These are phyloP conservation scores for Melanotus villosus DNA, from an alignment of 2,888 invertebrate genomes.

Conservation along the genomic window DNA sequence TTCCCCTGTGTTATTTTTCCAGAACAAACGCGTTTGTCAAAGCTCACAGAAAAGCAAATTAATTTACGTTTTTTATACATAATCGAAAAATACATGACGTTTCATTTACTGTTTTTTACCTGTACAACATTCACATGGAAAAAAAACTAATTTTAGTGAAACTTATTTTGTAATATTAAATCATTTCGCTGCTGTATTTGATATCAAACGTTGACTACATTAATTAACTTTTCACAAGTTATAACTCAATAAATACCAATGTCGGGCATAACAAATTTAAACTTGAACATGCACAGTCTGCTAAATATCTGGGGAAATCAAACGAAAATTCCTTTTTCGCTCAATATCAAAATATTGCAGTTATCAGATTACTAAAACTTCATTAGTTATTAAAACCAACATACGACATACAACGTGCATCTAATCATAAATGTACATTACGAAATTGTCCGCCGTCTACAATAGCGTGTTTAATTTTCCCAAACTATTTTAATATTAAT, in stretches of 20 bases:
- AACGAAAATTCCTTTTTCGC: neutral
- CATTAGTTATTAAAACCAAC: neutral
- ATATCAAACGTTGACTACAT: no score
- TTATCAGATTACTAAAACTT: neutral
- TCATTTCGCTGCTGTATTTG: no score
- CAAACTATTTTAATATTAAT: neutral
- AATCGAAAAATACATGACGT: no score
- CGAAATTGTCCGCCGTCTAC: neutral
- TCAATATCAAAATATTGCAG: neutral
- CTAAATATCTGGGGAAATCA: slow-evolving; percentile 8
- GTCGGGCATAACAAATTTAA: neutral
- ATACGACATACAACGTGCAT: neutral
- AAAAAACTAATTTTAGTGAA: no score
- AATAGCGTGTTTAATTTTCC: neutral
- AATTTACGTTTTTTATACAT: no score
- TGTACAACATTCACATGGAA: no score
- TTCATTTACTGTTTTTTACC: no score
- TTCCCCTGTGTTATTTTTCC: no score
- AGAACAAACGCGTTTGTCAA: no score
- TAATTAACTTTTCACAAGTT: no score
- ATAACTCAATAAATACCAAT: neutral
- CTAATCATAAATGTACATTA: neutral
- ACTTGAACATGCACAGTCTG: neutral
- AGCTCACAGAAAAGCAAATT: no score
- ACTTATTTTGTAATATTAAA: no score